Evolutionary conservation across 2,888 invertebrate species (phyloP), one percentile per base, ranked within the genome.

Genomic region (Drosophila siamana): DNA sequence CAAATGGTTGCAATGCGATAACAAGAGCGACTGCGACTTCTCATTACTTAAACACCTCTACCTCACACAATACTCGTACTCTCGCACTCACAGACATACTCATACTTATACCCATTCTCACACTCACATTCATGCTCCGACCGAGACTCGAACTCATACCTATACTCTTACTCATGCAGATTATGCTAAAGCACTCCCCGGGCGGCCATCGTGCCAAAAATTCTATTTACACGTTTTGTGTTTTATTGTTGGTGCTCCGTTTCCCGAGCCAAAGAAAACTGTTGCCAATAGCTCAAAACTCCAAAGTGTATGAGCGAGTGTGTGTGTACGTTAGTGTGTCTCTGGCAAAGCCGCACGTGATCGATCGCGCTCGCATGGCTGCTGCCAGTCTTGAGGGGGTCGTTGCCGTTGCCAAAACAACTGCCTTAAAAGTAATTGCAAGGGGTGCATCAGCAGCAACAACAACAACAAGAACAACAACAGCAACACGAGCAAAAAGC

Each of bases 161-260:
- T 30, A 33, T 9, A 46, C 50, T 16, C 57, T 51, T 54, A 80
- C 86, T 74, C 87, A 88, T 90, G 90, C 90, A 90, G 90, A 90
- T 90, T 90, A 90, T 88, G 89, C 90, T 86, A 84, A 90, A 90
- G 90, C 88, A 90, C 90, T 90, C 90, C 90, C 90, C 74, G 81
- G 90, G 70, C 82, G 88, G 83, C 88, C 90, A 90, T 90, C 87
- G 88, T 88, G 89, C 90, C 87, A 90, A 90, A 90, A 90, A 90
- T 90, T 90, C 90, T 90, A 90, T 90, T 90, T 90, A 90, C 90
- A 90, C 90, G 90, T 90, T 88, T 84, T 88, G 86, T 89, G 88
- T 90, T 90, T 90, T 89, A 89, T 90, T 90, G 89, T 89, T 87
- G 78, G 74, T 68, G 77, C 68, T 67, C 56, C 40, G 44, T 28